phyloP scores from a whole-genome alignment of 2,113 vertebrate genomes.

The Malurus alboscapulatus region DNA sequence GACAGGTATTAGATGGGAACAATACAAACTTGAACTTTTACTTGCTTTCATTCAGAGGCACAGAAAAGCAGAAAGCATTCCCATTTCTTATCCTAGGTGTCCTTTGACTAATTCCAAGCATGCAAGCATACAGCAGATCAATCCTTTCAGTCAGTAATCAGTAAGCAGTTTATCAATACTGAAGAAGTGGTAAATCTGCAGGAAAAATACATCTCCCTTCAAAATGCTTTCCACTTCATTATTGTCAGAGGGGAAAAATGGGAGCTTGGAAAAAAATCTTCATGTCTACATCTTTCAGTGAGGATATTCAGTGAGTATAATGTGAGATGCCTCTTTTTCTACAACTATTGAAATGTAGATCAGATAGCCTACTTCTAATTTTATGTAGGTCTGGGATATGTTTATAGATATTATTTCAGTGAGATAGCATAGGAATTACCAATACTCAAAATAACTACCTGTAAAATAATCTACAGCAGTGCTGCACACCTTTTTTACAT shows the following conservation, averaged over 20 bases:
- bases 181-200: neutral
- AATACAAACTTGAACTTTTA: neutral
- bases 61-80: neutral
- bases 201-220: neutral
- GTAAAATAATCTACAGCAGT: neutral
- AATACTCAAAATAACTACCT: neutral
- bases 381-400: neutral
- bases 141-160: neutral
- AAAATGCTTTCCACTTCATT: neutral
- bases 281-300: neutral
- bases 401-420: neutral
- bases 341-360: neutral
- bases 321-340: neutral
- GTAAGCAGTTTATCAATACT: neutral
- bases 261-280: neutral
- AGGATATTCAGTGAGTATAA: neutral
- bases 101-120: neutral
- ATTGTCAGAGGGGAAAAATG: neutral
- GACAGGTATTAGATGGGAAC: neutral
- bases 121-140: neutral
- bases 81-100: neutral
- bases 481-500: neutral
- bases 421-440: neutral
- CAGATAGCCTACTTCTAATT: neutral
- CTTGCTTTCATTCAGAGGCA: neutral